Conservation (phyloP, 2,113 vertebrate species). For the Neogale vison region DNA sequence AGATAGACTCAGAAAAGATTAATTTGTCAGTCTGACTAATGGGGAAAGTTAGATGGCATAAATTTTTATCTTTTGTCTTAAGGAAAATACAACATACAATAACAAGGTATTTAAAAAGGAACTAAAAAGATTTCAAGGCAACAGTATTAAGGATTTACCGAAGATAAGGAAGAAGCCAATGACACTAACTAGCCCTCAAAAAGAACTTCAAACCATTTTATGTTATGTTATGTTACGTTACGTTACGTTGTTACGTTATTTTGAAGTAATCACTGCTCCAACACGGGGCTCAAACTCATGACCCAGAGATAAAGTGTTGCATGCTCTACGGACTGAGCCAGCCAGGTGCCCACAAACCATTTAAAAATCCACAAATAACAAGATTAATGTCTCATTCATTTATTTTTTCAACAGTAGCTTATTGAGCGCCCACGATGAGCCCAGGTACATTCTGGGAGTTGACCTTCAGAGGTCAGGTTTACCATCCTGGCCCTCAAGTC, state of each 20-base stretch:
- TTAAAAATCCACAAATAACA: neutral
- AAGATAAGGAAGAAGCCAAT: neutral
- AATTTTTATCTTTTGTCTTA: constrained; percentile 48
- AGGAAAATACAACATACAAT: neutral
- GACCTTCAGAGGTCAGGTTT: neutral
- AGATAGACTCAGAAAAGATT: constrained; percentile 37
- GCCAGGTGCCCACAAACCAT: neutral
- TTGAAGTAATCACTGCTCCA: neutral
- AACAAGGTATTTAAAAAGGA: neutral
- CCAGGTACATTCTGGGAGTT: neutral
- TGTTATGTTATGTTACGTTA: neutral
- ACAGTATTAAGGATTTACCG: neutral
- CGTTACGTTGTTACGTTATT: neutral
- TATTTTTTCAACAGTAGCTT: neutral
- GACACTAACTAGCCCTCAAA: neutral
- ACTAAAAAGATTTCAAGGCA: neutral
- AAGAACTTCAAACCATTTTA: neutral
- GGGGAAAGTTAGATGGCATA: neutral
- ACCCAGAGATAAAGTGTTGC: neutral
- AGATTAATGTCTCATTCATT: neutral
- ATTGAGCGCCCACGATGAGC: neutral
- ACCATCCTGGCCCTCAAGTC: neutral
- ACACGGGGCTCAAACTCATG: neutral
- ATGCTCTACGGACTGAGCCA: neutral
- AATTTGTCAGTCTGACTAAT: constrained; percentile 25